Conservation (phyloP, 2,888 invertebrate genomes). For the Apotomis betuletana region DNA sequence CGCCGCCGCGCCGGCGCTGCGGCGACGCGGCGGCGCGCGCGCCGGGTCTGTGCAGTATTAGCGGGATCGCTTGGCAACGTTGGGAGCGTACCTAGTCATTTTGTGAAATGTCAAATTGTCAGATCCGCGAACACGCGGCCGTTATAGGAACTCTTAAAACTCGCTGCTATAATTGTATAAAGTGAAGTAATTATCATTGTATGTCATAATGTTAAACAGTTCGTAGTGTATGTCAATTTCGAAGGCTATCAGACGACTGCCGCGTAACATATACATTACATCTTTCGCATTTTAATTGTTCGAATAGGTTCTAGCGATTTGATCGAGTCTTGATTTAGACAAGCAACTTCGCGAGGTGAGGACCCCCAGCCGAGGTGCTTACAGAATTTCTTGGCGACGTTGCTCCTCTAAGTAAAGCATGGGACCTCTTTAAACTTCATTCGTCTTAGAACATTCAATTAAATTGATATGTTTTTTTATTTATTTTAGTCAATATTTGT, state of each 20-base stretch:
- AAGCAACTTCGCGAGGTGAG: background rate
- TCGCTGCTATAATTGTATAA: conserved; percentile 90
- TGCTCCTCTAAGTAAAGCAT: conserved; percentile 60
- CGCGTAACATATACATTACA: conserved; percentile 42
- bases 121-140: conserved; percentile 80
- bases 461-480: conserved; percentile 80
- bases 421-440: conserved; percentile 66
- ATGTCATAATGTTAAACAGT: conserved; percentile 79
- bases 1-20: conserved; percentile 19
- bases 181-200: conserved; percentile 83
- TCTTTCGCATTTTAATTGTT: conserved; percentile 36
- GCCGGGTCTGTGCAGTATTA: conserved; percentile 49
- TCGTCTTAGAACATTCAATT: conserved; percentile 72
- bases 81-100: conserved; percentile 82
- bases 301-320: conserved; percentile 42
- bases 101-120: conserved; percentile 82
- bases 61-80: conserved; percentile 46
- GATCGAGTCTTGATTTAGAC: conserved; percentile 43
- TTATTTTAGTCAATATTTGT: conserved; percentile 76
- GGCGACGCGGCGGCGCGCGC: conserved; percentile 44
- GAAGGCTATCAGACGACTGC: conserved; percentile 79
- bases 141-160: conserved; percentile 90
- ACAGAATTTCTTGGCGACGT: conserved; percentile 43
- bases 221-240: conserved; percentile 80
- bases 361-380: background rate